A percentile compares a stretch with the other conserved stretches of the same genome.
Conservation (phyloP, 2,888 invertebrate species). For the Halictus ligatus region DNA sequence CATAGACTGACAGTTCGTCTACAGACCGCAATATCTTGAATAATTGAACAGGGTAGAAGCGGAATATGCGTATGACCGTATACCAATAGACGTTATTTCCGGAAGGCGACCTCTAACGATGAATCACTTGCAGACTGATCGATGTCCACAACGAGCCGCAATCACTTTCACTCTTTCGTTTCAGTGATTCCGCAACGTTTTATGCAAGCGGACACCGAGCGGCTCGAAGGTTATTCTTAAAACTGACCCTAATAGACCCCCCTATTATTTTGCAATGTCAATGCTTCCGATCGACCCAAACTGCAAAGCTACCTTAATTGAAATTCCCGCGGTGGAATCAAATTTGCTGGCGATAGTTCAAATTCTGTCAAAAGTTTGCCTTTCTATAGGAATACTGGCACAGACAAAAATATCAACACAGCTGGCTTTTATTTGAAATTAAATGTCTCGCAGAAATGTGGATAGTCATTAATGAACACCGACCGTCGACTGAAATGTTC, state of each 20-base stretch:
- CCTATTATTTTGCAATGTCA: neutral
- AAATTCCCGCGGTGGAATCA: neutral
- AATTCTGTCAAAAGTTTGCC: too few species aligned
- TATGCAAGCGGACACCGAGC: neutral
- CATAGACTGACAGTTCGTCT: slow-evolving; percentile 4
- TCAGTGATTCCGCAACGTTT: neutral
- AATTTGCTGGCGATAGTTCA: neutral
- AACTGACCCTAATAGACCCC: neutral
- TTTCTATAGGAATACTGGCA: too few species aligned
- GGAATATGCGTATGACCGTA: slow-evolving; percentile 44
- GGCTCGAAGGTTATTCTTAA: neutral
- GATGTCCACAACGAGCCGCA: slow-evolving; percentile 24
- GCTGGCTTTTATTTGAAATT: neutral
- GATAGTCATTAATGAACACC: too few species aligned
- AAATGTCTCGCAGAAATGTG: neutral
- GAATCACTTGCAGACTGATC: slow-evolving; percentile 54
- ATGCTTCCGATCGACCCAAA: neutral
- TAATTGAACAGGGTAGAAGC: slow-evolving; percentile 43
- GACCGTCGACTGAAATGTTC: neutral
- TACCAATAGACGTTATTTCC: slow-evolving; percentile 48
- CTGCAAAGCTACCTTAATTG: neutral
- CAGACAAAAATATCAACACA: too few species aligned
- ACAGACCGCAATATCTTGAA: slow-evolving; percentile 42
- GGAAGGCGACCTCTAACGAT: slow-evolving; percentile 52
- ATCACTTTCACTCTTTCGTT: slow-evolving; percentile 7